Evolutionary conservation across 2,797 vertebrate genomes (phyloP).

Genomic region (Telmatherina bonti): DNA sequence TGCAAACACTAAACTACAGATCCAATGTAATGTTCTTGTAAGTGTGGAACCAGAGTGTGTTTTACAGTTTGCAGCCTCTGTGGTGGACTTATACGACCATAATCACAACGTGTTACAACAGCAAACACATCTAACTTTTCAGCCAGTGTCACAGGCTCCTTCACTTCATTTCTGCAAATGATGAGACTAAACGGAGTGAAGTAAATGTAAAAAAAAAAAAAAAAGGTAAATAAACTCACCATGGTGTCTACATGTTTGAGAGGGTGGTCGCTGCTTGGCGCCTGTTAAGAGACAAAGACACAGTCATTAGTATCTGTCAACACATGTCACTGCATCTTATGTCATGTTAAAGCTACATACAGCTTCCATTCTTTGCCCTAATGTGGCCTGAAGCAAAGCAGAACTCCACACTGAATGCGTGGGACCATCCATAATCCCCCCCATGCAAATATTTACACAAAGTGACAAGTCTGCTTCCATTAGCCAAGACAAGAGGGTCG

Average conservation of each 20-base stretch:
- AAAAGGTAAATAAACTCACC: slow-evolving; percentile 81
- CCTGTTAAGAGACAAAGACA: slow-evolving; percentile 75
- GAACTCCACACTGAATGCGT: slow-evolving; percentile 63
- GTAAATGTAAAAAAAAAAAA: background rate
- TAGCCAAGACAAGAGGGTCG: slow-evolving; percentile 66
- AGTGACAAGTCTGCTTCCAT: slow-evolving; percentile 74
- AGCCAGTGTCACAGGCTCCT: background rate
- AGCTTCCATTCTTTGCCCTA: slow-evolving; percentile 71
- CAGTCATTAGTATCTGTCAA: slow-evolving; percentile 27
- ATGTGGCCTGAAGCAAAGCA: slow-evolving; percentile 65
- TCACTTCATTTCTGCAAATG: slow-evolving; percentile 11
- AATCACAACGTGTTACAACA: background rate
- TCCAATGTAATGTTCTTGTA: background rate
- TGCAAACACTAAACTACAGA: background rate
- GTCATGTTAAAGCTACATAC: slow-evolving; percentile 22
- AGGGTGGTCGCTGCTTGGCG: slow-evolving; percentile 84
- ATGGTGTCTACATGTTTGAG: slow-evolving; percentile 88
- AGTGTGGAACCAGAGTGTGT: background rate
- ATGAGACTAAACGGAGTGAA: background rate
- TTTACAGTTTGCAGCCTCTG: slow-evolving; percentile 1
- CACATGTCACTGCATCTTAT: slow-evolving; percentile 4
- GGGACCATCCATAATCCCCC: slow-evolving; percentile 79
- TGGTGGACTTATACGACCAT: background rate
- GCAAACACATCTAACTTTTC: slow-evolving; percentile 13
- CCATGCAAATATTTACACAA: slow-evolving; percentile 84